Conservation (phyloP, 2,797 vertebrate genomes). For the Sebastes iracundus region DNA sequence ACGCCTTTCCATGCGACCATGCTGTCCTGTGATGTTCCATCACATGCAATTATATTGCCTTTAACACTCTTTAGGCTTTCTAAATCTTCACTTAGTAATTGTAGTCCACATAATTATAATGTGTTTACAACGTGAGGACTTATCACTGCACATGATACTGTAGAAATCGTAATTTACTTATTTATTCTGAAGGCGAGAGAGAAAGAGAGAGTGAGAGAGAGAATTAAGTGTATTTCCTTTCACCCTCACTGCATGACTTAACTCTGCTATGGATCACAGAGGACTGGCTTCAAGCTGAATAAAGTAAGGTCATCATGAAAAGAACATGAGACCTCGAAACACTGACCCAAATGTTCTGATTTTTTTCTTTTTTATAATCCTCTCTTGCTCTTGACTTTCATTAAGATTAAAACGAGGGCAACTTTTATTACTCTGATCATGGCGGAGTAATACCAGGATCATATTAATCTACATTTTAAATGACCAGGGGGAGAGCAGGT, state of each 20-base stretch:
- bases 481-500: not conserved
- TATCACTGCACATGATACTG: not conserved
- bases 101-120: too few relatives aligned
- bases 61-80: not conserved
- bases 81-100: not conserved
- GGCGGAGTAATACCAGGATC: not conserved
- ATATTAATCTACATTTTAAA: not conserved
- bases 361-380: not conserved
- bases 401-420: not conserved
- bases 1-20: too few relatives aligned
- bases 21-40: too few relatives aligned
- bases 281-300: slow-evolving; percentile 21
- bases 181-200: not conserved
- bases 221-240: slow-evolving; percentile 8
- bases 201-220: not conserved
- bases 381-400: slow-evolving; percentile 1
- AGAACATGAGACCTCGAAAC: slow-evolving; percentile 47
- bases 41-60: not conserved
- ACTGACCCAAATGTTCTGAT: slow-evolving; percentile 7
- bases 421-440: not conserved
- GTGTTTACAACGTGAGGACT: too few relatives aligned
- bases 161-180: not conserved
- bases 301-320: slow-evolving; percentile 49
- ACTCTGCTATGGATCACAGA: slow-evolving; percentile 48
- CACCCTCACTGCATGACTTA: slow-evolving; percentile 39